These are phyloP conservation scores for Pollenia angustigena DNA, from an alignment of 2,888 invertebrate species.

Conservation along the genomic window DNA sequence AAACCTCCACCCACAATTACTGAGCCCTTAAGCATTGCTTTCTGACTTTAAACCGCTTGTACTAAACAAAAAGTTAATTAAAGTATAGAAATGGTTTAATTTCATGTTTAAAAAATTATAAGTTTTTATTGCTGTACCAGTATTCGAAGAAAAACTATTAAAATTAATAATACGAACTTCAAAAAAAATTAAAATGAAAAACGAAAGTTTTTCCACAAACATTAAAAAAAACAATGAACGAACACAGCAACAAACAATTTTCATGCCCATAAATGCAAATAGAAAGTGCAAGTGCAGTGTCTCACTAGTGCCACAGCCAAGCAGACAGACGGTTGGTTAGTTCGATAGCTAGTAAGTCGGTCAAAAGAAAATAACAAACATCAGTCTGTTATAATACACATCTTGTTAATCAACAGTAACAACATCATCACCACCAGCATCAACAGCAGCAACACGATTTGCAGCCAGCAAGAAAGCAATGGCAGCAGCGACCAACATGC, in stretches of 20 bases:
- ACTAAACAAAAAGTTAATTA: no score
- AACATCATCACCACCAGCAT: slow-evolving; percentile 34
- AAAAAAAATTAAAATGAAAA: slow-evolving; percentile 77
- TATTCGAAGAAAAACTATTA: slow-evolving; percentile 48
- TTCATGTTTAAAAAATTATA: slow-evolving; percentile 28
- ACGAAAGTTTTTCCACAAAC: slow-evolving; percentile 83
- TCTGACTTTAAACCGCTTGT: no score
- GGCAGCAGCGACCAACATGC: slow-evolving; percentile 55
- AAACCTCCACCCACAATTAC: no score
- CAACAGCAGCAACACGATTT: slow-evolving; percentile 42
- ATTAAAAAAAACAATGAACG: slow-evolving; percentile 33
- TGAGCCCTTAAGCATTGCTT: no score
- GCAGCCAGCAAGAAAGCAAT: slow-evolving; percentile 69
- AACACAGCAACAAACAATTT: slow-evolving; percentile 42
- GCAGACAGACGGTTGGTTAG: slow-evolving; percentile 17
- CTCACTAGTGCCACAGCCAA: slow-evolving; percentile 61
- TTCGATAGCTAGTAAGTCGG: slow-evolving; percentile 67
- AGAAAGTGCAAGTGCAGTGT: slow-evolving; percentile 83
- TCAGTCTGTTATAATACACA: slow-evolving; percentile 57
- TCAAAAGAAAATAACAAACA: slow-evolving; percentile 64
- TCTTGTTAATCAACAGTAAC: slow-evolving; percentile 65
- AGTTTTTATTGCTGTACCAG: slow-evolving; percentile 64
- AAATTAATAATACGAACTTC: slow-evolving; percentile 23
- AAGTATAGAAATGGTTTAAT: slow-evolving; percentile 38
- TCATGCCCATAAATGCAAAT: slow-evolving; percentile 81